phyloP scores from a whole-genome alignment of 2,797 vertebrate genomes.

The Fistularia tabacaria region DNA sequence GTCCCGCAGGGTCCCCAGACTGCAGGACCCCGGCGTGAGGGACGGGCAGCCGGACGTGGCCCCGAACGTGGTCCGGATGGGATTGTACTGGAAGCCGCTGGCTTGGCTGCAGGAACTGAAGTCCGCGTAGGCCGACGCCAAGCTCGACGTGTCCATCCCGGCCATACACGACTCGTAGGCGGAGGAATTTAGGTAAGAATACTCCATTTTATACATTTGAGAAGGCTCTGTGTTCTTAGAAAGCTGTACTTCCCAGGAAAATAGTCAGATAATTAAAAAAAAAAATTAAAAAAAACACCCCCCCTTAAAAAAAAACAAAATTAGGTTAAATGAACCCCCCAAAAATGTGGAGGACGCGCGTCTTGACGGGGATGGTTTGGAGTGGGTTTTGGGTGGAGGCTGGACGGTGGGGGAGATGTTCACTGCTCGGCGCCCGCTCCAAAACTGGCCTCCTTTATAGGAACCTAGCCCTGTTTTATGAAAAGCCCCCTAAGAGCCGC shows the following conservation, averaged over 20 bases:
- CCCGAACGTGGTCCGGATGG: constrained; percentile 99
- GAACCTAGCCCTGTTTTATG: constrained; percentile 99
- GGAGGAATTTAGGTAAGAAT: constrained; percentile 99
- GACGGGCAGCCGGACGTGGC: constrained; percentile 97
- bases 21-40: constrained; percentile 98
- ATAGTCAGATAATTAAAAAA: neutral
- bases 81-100: constrained; percentile 99
- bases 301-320: constrained; percentile 39
- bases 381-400: constrained; percentile 77
- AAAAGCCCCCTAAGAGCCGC: constrained; percentile 99
- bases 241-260: constrained; percentile 30
- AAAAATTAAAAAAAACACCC: constrained; percentile 20
- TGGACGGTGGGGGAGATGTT: constrained; percentile 87
- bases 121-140: constrained; percentile 99
- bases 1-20: constrained; percentile 96
- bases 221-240: constrained; percentile 46
- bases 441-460: constrained; percentile 99
- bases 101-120: constrained; percentile 99
- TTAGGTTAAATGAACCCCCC: constrained; percentile 44
- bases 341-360: constrained; percentile 39
- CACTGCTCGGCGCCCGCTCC: constrained; percentile 97
- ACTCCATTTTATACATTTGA: constrained; percentile 99
- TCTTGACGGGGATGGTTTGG: constrained; percentile 66
- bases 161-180: constrained; percentile 99
- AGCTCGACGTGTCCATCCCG: constrained; percentile 98